phyloP scores from a whole-genome alignment of 2,888 invertebrate genomes.

The Tachina fera region DNA sequence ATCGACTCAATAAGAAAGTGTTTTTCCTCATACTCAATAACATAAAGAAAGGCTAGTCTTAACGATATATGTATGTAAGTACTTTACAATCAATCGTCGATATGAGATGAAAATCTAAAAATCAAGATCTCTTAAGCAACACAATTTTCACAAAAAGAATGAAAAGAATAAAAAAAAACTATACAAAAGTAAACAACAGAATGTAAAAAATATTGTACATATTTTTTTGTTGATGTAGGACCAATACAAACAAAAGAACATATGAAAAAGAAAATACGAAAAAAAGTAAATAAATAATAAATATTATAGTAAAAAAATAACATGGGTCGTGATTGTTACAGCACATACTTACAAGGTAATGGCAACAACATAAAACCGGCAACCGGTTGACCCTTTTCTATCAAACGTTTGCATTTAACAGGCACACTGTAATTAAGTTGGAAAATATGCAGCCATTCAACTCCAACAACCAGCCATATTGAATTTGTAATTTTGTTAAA shows the following conservation, averaged over 20 bases:
- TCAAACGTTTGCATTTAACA: constrained; percentile 44
- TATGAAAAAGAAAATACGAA: not conserved
- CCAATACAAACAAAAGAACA: constrained; percentile 46
- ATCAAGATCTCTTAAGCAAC: not conserved
- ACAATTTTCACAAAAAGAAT: not conserved
- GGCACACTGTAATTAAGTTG: constrained; percentile 24
- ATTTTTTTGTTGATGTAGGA: constrained; percentile 66
- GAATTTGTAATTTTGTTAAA: constrained; percentile 30
- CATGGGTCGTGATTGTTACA: constrained; percentile 61
- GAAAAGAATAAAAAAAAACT: constrained; percentile 3
- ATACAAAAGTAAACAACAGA: not conserved
- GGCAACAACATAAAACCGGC: constrained; percentile 47
- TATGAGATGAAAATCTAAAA: not conserved
- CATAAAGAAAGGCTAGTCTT: no score
- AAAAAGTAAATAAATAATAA: not conserved
- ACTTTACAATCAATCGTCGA: no score
- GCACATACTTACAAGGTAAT: constrained; percentile 35
- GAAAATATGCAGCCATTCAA: constrained; percentile 49
- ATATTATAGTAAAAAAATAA: not conserved
- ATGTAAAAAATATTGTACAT: not conserved
- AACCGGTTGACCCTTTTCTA: constrained; percentile 58
- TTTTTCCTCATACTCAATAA: no score
- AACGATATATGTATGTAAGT: no score
- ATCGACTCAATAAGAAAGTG: no score
- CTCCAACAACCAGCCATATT: constrained; percentile 52